phyloP scores from a whole-genome alignment of 2,888 invertebrate genomes.

The Plebejus argus region DNA sequence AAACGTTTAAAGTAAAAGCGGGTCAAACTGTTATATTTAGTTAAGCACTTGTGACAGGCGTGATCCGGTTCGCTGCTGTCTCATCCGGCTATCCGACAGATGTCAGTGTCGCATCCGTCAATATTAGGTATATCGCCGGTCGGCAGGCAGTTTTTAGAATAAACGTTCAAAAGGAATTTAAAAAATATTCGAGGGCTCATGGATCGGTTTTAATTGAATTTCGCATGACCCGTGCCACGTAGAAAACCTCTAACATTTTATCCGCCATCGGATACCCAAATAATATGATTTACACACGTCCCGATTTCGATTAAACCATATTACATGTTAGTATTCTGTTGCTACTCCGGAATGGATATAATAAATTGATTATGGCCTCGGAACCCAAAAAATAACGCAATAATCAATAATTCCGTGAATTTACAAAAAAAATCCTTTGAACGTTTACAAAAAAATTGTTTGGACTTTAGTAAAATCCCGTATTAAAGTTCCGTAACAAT shows the following conservation, averaged over 20 bases:
- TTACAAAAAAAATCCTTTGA: too few species aligned
- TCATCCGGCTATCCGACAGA: slow-evolving; percentile 43
- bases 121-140: slow-evolving; percentile 41
- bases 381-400: too few species aligned
- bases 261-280: slow-evolving; percentile 4
- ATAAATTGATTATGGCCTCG: too few species aligned
- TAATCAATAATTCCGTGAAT: too few species aligned
- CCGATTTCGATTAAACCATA: neutral
- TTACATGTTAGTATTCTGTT: neutral
- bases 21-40: slow-evolving; percentile 35
- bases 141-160: slow-evolving; percentile 33
- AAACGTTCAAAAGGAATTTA: slow-evolving; percentile 27
- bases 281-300: neutral
- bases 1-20: slow-evolving; percentile 23
- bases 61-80: slow-evolving; percentile 46
- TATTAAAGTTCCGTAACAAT: too few species aligned
- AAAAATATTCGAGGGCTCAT: slow-evolving; percentile 26
- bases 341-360: too few species aligned
- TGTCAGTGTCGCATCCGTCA: slow-evolving; percentile 44
- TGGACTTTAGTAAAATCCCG: too few species aligned
- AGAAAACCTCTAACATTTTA: slow-evolving; percentile 30
- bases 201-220: slow-evolving; percentile 24
- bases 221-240: slow-evolving; percentile 15
- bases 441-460: too few species aligned
- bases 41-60: slow-evolving; percentile 41